Evolutionary conservation across 2,888 invertebrate species (phyloP).

Genomic region (Elaeidobius kamerunicus): DNA sequence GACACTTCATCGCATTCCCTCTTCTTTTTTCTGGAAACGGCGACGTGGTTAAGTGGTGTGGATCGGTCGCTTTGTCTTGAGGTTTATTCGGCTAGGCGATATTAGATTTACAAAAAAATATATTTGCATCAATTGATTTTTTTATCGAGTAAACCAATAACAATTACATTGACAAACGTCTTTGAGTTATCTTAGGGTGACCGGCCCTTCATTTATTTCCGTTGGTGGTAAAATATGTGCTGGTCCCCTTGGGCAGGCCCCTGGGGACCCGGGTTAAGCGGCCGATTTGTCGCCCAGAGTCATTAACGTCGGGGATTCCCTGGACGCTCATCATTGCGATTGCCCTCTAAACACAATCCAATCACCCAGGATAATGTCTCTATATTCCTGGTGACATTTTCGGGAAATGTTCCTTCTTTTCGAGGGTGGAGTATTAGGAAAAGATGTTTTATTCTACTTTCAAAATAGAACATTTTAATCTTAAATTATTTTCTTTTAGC

Average conservation of each 20-base stretch:
- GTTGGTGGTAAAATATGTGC: constrained; percentile 48
- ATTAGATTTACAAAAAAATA: too few species aligned
- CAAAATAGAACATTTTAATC: too few species aligned
- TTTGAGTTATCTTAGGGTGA: constrained; percentile 17
- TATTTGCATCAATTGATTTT: constrained; percentile 59
- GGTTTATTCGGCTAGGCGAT: too few species aligned
- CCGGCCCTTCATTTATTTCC: constrained; percentile 26
- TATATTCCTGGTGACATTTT: constrained; percentile 13
- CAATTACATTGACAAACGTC: constrained; percentile 9
- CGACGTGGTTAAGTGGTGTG: constrained; percentile 21
- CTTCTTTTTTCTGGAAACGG: not conserved
- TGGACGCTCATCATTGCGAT: constrained; percentile 61
- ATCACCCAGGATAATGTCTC: constrained; percentile 47
- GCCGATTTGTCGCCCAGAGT: constrained; percentile 53
- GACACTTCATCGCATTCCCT: constrained; percentile 24
- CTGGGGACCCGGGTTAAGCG: constrained; percentile 46
- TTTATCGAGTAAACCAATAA: constrained; percentile 51
- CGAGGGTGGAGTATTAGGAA: too few species aligned
- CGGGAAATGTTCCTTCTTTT: too few species aligned
- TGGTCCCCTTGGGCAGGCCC: constrained; percentile 40
- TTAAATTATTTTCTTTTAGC: too few species aligned
- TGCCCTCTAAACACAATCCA: constrained; percentile 63
- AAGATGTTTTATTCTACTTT: too few species aligned
- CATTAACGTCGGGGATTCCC: constrained; percentile 48
- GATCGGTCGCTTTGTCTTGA: constrained; percentile 9